These are phyloP conservation scores for Dynastes maya DNA, from an alignment of 2,888 invertebrate species.

Conservation along the genomic window DNA sequence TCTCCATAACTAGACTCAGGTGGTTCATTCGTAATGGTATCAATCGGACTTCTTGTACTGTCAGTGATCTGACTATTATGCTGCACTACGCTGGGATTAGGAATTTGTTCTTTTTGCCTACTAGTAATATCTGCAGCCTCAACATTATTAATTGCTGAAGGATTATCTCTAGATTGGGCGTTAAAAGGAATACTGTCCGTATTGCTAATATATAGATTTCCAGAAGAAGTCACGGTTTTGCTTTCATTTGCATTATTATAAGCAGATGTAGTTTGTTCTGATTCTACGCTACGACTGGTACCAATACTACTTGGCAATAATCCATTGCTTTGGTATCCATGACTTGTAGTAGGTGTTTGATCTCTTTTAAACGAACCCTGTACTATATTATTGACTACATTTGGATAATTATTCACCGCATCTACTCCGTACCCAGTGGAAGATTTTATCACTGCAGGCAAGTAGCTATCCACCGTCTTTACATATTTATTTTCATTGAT, in stretches of 20 bases:
- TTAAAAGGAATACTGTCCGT: not conserved
- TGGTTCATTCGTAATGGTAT: not conserved
- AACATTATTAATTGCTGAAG: not conserved
- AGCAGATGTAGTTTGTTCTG: not conserved
- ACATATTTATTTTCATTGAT: not conserved
- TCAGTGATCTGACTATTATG: not conserved
- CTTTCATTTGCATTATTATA: not conserved
- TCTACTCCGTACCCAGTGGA: constrained; percentile 16
- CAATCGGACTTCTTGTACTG: not conserved
- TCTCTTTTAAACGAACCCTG: not conserved
- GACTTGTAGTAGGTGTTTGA: not conserved
- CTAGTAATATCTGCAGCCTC: not conserved
- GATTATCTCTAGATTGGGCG: not conserved
- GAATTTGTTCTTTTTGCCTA: not conserved
- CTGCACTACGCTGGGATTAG: not conserved
- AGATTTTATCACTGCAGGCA: constrained; percentile 5
- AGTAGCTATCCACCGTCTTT: not conserved
- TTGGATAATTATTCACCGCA: not conserved
- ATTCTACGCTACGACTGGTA: not conserved
- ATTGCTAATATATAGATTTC: not conserved
- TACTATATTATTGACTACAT: not conserved
- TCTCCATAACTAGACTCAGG: constrained; percentile 24
- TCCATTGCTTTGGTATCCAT: not conserved
- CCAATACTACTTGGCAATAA: not conserved
- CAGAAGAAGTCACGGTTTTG: not conserved